Percentiles rank a stretch among this genome's conserved stretches.
phyloP scores from a whole-genome alignment of 2,888 invertebrate genomes.

The Masnerella sp. region DNA sequence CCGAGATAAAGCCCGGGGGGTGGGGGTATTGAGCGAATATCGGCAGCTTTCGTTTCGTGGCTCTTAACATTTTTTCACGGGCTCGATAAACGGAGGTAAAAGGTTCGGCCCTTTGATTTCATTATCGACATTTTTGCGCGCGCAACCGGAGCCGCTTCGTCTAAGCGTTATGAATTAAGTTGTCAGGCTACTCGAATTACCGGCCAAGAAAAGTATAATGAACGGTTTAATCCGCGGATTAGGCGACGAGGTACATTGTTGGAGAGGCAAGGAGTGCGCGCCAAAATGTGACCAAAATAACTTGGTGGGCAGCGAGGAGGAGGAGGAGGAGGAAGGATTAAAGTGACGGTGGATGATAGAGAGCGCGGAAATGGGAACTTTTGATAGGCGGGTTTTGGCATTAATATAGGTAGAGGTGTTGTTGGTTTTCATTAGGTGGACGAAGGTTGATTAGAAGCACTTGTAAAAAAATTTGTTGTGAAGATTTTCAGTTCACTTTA shows the following conservation, averaged over 20 bases:
- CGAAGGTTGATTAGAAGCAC: too few species aligned
- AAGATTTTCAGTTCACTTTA: too few species aligned
- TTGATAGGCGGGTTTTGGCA: too few species aligned
- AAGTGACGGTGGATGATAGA: too few species aligned
- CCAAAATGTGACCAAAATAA: slow-evolving; percentile 36
- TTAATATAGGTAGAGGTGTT: too few species aligned
- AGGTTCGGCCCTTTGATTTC: slow-evolving; percentile 45
- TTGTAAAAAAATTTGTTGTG: too few species aligned
- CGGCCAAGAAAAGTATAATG: slow-evolving; percentile 46
- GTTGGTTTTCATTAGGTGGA: too few species aligned
- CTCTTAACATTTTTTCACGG: slow-evolving; percentile 65
- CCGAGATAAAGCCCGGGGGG: too few species aligned
- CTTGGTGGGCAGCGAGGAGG: too few species aligned
- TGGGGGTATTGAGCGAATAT: slow-evolving; percentile 54
- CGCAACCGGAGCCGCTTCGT: slow-evolving; percentile 38
- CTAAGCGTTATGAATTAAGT: slow-evolving; percentile 59
- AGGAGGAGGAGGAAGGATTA: too few species aligned
- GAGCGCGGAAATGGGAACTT: too few species aligned
- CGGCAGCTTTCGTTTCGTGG: slow-evolving; percentile 57
- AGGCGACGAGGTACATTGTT: slow-evolving; percentile 30
- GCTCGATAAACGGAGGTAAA: slow-evolving; percentile 72
- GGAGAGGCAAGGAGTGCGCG: slow-evolving; percentile 9
- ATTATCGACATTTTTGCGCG: slow-evolving; percentile 53
- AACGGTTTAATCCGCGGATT: slow-evolving; percentile 48
- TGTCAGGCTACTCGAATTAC: slow-evolving; percentile 55